Evolutionary conservation across 2,888 invertebrate genomes (phyloP), one percentile per base, ranked within the genome.

Genomic region (Sminthurinus aureus): DNA sequence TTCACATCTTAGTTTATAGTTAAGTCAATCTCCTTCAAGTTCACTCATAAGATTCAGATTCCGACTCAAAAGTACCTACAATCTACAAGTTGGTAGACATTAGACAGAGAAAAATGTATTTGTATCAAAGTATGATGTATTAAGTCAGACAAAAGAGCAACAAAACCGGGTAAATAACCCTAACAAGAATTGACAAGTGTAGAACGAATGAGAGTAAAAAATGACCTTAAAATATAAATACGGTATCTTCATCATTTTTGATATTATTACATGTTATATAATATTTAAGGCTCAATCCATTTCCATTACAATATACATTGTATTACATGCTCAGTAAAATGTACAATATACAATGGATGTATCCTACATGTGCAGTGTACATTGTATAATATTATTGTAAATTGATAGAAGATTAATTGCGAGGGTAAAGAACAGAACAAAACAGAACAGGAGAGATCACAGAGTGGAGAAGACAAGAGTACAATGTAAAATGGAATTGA

Each of bases 121-220:
- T 64, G 51, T 64, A 24, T 24, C 78, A 78, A n/a, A 66, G 66
- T 58, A 58, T 24, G n/a, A n/a, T 11, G 11, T 20, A 67, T 18
- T 18, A 18, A 12, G 67, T 18, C 20, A 69, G n/a, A 69, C 67
- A 11, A 69, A 22, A 1, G 67, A n/a, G 13, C 52, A 52, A 13
- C 52, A 52, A 69, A 78, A 66, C 38, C 78, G 66, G 78, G 78
- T 78, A 77, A 77, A 77, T 77, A 77, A 77, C 77, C 64, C 77
- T 77, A 22, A 26, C 38, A 38, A 38, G 38, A 78, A 64, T 78
- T 78, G 78, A 78, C 78, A 66, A 66, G 66, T 78, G 26, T 24
- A 26, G 64, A 64, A 78, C 26, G 51, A 38, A 78, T 66, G n/a
- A 66, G 71, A 26, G 58, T 2, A 58, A 24, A 66, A 24, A 78